Percentiles rank a stretch among this genome's conserved stretches.
These are phyloP conservation scores for Brachionus manjavacas DNA, from an alignment of 1,140 invertebrate genomes.

Conservation along the genomic window DNA sequence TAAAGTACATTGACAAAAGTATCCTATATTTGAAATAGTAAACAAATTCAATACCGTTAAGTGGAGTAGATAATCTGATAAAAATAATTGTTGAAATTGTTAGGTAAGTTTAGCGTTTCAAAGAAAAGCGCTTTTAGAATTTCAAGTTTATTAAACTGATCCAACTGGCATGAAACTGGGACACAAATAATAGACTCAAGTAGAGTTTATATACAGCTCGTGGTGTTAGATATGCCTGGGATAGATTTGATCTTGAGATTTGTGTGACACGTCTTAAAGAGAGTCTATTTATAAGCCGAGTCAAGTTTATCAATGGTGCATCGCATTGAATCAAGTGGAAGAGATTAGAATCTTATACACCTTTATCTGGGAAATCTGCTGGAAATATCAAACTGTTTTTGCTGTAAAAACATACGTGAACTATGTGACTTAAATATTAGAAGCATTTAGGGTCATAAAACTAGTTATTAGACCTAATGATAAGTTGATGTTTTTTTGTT, in stretches of 20 bases:
- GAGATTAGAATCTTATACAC: conserved; percentile 30
- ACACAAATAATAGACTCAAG: neutral
- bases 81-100: conserved; percentile 31
- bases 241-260: conserved; percentile 26
- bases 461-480: conserved; percentile 18
- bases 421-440: neutral
- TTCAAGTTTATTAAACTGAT: neutral
- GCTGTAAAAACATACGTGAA: neutral
- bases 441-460: neutral
- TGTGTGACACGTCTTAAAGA: neutral
- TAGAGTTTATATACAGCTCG: neutral
- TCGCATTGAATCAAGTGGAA: neutral
- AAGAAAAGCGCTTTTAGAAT: neutral
- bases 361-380: neutral
- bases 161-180: neutral
- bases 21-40: neutral
- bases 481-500: neutral
- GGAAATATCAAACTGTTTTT: conserved; percentile 10
- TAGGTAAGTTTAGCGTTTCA: neutral
- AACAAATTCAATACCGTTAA: neutral
- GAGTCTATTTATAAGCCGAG: conserved; percentile 28
- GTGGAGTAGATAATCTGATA: conserved; percentile 15
- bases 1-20: neutral
- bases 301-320: neutral
- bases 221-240: neutral